Base-by-base conservation (phyloP, 2,797 vertebrate species). In the Sphaeramia orbicularis region DNA sequence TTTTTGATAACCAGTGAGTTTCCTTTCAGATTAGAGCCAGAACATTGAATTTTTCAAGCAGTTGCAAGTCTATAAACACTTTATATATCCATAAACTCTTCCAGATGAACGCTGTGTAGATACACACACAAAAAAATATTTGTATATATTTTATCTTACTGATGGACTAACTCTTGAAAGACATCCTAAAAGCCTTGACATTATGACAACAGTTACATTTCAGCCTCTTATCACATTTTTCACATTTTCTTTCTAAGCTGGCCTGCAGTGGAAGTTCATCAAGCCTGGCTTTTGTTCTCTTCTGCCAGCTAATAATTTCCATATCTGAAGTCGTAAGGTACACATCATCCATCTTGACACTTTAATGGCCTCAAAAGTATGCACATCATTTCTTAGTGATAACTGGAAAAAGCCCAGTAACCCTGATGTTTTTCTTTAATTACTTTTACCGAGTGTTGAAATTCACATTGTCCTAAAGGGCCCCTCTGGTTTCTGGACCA, bases 331-430 rank as follows among this genome's bases (percentile, higher is more conserved):
- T 24, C 44, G 64, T 47, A 76, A 37, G 42, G 19, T 55, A 16
- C 76, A 15, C n/a, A 19, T 67, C 73, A 62, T 56, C 69, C 60
- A 3, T 56, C 24, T 36, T 57, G 76, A 71, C 81, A 76, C 40
- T 60, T 75, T 54, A 81, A 78, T 74, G 54, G 68, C 41, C 49
- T 53, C 18, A 1, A 48, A 49, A 54, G 43, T 56, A 15, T 10
- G 13, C 21, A 32, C 35, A 57, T 80, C 42, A 43, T 63, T 74
- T 36, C 37, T 51, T 1, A 6, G 37, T 27, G 48, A 58, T 61
- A 55, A 56, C 3, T 60, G 1, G 3, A 11, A 1, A 49, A 40
- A 24, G 11, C 0, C 21, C 14, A 14, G 10, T 14, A 40, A 59
- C 19, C 49, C n/a, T n/a, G 12, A 24, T 27, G 15, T 47, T 50